These are phyloP conservation scores for Enhydra lutris DNA, from an alignment of 2,113 vertebrate genomes.

Conservation along the genomic window DNA sequence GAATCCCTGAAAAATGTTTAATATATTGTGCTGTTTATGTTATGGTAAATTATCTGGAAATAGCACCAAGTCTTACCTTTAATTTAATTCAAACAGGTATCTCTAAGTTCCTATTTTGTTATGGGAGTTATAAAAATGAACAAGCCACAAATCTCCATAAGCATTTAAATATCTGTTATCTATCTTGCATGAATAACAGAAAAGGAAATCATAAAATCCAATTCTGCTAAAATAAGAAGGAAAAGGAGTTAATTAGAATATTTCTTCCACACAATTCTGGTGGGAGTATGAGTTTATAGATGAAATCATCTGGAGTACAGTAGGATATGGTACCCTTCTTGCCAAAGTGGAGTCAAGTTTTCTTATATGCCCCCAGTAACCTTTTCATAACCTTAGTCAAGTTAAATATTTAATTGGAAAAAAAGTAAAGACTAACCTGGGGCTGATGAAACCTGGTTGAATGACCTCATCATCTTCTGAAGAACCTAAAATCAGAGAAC, in stretches of 20 bases:
- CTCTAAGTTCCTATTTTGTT: not conserved
- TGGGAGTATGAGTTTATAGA: not conserved
- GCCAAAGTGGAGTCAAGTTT: not conserved
- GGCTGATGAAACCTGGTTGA: constrained; percentile 86
- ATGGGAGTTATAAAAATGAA: not conserved
- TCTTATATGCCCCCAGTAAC: not conserved
- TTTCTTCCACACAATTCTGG: not conserved
- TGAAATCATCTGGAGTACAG: not conserved
- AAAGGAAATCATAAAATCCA: constrained; percentile 42
- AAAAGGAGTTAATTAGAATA: not conserved
- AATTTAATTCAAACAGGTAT: constrained; percentile 27
- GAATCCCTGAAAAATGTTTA: not conserved
- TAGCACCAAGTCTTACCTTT: not conserved
- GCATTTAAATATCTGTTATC: not conserved
- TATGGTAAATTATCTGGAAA: constrained; percentile 27
- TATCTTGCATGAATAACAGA: not conserved
- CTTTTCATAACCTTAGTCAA: constrained; percentile 31
- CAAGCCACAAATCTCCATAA: not conserved
- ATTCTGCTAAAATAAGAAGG: not conserved
- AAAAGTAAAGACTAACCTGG: constrained; percentile 84
- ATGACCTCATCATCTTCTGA: constrained; percentile 88
- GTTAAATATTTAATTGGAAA: constrained; percentile 46
- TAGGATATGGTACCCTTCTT: not conserved
- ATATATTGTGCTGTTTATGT: not conserved
- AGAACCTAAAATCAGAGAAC: constrained; percentile 88